A percentile compares a stretch with the other conserved stretches of the same genome.
These are phyloP conservation scores for Mactra quadrangularis DNA, from an alignment of 1,140 invertebrate species.

Conservation along the genomic window DNA sequence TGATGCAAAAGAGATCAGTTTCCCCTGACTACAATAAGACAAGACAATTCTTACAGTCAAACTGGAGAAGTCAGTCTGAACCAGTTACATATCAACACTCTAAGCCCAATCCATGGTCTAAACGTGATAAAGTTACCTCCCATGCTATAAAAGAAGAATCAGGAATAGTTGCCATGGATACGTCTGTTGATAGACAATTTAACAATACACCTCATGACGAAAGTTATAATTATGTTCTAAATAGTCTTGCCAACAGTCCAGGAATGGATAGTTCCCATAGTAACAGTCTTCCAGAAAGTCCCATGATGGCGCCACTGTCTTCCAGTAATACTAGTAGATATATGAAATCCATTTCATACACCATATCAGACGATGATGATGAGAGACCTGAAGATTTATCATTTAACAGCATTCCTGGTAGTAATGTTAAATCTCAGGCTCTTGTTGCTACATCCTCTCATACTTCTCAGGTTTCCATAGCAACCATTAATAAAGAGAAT, in stretches of 20 bases:
- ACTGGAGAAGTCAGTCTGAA: conserved; percentile 47
- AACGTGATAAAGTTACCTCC: neutral
- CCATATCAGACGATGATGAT: conserved; percentile 51
- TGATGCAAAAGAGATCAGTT: neutral
- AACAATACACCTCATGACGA: neutral
- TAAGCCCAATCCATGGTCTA: conserved; percentile 13
- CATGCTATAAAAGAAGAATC: neutral
- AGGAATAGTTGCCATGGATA: neutral
- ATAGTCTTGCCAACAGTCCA: conserved; percentile 33
- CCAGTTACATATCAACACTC: neutral
- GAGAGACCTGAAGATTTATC: conserved; percentile 43
- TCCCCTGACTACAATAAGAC: neutral
- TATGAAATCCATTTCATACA: conserved; percentile 50
- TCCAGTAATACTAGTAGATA: neutral
- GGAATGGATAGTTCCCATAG: neutral
- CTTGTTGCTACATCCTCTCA: neutral
- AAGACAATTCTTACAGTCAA: conserved; percentile 28
- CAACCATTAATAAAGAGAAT: neutral
- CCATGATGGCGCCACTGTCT: conserved; percentile 47
- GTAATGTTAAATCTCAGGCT: neutral
- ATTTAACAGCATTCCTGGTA: neutral
- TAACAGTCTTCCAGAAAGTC: conserved; percentile 41
- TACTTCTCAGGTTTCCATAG: neutral
- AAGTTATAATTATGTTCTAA: conserved; percentile 55
- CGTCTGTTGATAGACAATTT: neutral